A percentile compares a stretch with the other conserved stretches of the same genome.
Evolutionary conservation across 2,797 vertebrate species (phyloP).

Genomic region (Hypotaenidia okinawae): DNA sequence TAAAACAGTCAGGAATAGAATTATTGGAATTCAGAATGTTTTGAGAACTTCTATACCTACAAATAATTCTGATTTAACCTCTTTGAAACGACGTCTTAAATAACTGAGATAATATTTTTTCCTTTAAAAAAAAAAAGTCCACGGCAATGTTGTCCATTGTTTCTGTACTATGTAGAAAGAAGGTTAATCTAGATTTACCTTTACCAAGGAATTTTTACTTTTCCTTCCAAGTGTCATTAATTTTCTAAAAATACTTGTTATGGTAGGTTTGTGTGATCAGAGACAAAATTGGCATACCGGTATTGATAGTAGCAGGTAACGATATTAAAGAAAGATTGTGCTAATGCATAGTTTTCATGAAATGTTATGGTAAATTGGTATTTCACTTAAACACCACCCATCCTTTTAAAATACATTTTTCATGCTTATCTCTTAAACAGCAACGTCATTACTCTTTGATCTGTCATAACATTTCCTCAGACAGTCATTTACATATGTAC

Average conservation of each 20-base stretch:
- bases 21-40: background rate
- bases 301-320: background rate
- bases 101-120: background rate
- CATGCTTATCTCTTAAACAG: background rate
- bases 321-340: background rate
- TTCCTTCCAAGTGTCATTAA: background rate
- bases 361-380: background rate
- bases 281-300: background rate
- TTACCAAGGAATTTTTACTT: background rate
- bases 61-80: background rate
- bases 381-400: background rate
- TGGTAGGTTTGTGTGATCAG: background rate
- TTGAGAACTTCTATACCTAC: background rate
- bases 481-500: background rate
- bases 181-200: background rate
- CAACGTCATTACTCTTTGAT: constrained; percentile 23
- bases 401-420: background rate
- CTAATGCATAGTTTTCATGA: background rate
- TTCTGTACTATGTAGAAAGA: background rate
- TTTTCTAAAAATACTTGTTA: background rate
- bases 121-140: background rate
- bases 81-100: background rate
- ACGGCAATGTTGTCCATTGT: background rate
- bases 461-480: constrained; percentile 8
- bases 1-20: background rate